Percentiles rank a stretch among this genome's conserved stretches.
Evolutionary conservation across 2,113 vertebrate genomes (phyloP).

Genomic region (Lonchura striata): DNA sequence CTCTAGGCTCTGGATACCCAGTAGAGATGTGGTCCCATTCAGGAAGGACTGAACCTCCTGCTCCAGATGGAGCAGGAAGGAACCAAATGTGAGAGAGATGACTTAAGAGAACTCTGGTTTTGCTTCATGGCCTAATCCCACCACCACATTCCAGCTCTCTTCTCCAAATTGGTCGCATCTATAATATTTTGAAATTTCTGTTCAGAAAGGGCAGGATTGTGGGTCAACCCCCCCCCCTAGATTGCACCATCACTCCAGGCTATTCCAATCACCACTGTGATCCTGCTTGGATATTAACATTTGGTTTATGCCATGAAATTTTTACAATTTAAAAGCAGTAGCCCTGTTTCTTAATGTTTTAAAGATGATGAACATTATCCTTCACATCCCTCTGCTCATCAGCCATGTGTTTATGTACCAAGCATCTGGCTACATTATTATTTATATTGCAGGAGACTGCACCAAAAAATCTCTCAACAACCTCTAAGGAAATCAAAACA

Average conservation of each 20-base stretch:
- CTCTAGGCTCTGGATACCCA: background rate
- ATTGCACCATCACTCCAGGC: background rate
- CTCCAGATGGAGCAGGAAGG: background rate
- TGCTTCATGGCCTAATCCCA: background rate
- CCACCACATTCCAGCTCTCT: background rate
- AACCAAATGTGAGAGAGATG: background rate
- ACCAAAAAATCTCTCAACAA: background rate
- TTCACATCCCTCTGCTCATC: conserved; percentile 52
- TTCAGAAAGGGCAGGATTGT: background rate
- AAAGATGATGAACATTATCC: conserved; percentile 49
- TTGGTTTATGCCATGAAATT: background rate
- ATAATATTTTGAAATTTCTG: background rate
- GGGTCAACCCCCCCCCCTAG: fast-evolving
- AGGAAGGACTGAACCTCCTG: background rate
- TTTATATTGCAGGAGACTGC: conserved; percentile 42
- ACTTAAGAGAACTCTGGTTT: background rate
- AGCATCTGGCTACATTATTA: conserved; percentile 58
- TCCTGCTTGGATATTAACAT: background rate
- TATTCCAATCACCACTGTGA: background rate
- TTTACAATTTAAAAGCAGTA: background rate
- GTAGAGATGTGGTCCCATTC: background rate
- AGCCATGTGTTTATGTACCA: conserved; percentile 54
- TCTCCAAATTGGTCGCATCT: background rate
- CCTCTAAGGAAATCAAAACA: conserved; percentile 63
- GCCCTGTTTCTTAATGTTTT: background rate